These are phyloP conservation scores for Standfussiana lucernea DNA, from an alignment of 2,888 invertebrate species.

Conservation along the genomic window DNA sequence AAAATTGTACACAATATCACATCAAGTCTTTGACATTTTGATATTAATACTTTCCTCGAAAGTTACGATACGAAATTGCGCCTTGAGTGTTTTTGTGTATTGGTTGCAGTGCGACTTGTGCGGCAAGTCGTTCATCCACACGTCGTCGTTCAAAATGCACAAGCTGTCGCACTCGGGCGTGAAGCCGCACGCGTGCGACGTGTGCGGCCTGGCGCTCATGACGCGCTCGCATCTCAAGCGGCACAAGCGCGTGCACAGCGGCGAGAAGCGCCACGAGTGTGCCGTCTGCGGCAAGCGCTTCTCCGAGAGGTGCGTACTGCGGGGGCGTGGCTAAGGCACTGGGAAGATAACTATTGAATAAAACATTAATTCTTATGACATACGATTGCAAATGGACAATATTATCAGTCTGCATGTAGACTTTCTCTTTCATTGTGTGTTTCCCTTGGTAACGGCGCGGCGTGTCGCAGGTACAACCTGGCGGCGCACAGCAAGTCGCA, in stretches of 20 bases:
- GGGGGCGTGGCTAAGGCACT: too few species aligned
- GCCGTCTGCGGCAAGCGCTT: conserved; percentile 90
- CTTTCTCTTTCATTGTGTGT: not conserved
- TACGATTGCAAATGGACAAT: not conserved
- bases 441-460: not conserved
- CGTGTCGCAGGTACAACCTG: conserved; percentile 82
- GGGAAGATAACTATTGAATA: too few species aligned
- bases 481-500: conserved; percentile 87
- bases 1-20: not conserved
- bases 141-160: conserved; percentile 93
- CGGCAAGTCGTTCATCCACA: conserved; percentile 92
- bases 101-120: conserved; percentile 90
- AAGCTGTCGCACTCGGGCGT: conserved; percentile 92
- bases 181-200: conserved; percentile 91
- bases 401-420: not conserved
- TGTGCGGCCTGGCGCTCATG: conserved; percentile 91
- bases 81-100: not conserved
- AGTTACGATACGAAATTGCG: not conserved
- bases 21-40: not conserved
- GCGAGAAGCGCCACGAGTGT: conserved; percentile 91
- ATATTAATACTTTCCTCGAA: not conserved
- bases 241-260: conserved; percentile 92
- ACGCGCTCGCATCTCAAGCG: conserved; percentile 92
- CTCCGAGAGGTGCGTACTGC: conserved; percentile 88
- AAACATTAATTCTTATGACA: not conserved